phyloP scores from a whole-genome alignment of 2,113 vertebrate genomes.

The Myodes glareolus region DNA sequence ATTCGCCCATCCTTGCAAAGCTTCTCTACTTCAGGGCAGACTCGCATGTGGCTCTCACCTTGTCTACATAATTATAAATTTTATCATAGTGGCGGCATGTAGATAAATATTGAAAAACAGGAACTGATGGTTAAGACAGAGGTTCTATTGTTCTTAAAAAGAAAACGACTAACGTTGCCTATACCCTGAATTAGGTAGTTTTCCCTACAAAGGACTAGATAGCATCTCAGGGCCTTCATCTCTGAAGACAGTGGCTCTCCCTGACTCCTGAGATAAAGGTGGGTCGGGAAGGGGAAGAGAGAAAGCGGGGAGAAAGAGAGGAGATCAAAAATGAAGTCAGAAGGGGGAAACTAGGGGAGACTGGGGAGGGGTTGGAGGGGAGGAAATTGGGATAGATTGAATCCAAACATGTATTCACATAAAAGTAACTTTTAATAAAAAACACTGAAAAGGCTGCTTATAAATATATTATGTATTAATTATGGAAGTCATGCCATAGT shows the following conservation, averaged over 20 bases:
- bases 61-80: neutral
- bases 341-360: neutral
- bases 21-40: neutral
- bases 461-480: neutral
- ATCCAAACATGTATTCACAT: neutral
- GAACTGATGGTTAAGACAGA: slow-evolving; percentile 53
- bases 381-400: neutral
- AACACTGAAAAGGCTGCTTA: neutral
- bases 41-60: neutral
- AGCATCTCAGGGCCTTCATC: neutral
- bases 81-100: neutral
- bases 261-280: neutral
- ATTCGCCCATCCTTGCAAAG: slow-evolving; percentile 34
- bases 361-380: neutral
- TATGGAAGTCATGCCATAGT: neutral
- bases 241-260: neutral
- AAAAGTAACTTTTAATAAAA: neutral
- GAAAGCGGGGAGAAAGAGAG: neutral
- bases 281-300: neutral
- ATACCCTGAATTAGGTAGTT: neutral
- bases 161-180: neutral
- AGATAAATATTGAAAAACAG: slow-evolving; percentile 48
- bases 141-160: neutral
- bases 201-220: neutral
- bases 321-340: neutral